Evolutionary conservation across 2,888 invertebrate genomes (phyloP), one percentile per base, ranked within the genome.

Genomic region (Drosophila acutilabella): DNA sequence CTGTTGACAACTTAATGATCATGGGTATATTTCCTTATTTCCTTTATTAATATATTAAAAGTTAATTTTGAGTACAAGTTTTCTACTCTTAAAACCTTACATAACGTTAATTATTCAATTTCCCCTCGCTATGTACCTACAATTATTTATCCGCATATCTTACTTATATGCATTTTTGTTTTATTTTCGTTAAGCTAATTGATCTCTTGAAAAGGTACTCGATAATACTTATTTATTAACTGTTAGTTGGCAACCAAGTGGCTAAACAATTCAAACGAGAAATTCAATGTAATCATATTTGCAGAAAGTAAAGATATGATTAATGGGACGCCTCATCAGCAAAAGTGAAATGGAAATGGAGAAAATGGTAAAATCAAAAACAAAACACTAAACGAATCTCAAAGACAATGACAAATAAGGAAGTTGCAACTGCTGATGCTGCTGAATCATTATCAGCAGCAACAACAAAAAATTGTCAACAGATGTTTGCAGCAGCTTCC

Each of bases 381-480:
- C 41, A 54, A 48, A 45, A 38, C 50, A 36, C 13, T 8, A 36
- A 36, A 44, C 54, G 48, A 80, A 71, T 64, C 68, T 72, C 74
- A 76, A 51, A 81, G 73, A 74, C 85, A 86, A 86, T 86, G 87
- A 86, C 87, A 88, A 86, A 86, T 86, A 88, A 86, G 85, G 85
- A 86, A 86, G 85, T 88, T 73, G 65, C 71, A 61, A 51, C 60
- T 47, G 62, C n/a, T 62, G 60, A 10, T 60, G 66, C 57, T 66
- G 86, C 76, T 65, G 74, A 85, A 84, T 86, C 83, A 83, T 71
- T 83, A 80, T 78, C 86, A 75, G 58, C 57, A 52, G 30, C 38
- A 54, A 20, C 14, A 41, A 26, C 20, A 65, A 71, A 72, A 79
- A 85, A 71, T 88, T 88, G 83, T 84, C 88, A 84, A 79, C 79